These are phyloP conservation scores for Salvelinus sp. DNA, from an alignment of 2,113 vertebrate genomes.

Conservation along the genomic window DNA sequence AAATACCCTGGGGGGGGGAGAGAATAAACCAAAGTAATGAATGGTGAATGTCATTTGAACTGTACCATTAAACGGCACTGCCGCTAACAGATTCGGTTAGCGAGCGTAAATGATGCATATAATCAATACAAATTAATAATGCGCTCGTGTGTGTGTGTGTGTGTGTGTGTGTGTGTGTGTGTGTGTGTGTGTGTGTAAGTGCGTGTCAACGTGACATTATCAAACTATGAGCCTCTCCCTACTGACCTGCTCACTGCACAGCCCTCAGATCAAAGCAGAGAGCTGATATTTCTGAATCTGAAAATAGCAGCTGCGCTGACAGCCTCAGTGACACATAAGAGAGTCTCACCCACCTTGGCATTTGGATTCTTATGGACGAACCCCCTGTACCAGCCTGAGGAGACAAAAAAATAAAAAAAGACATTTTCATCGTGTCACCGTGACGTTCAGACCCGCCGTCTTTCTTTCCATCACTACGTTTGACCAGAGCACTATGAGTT, in stretches of 20 bases:
- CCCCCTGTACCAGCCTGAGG: constrained; percentile 96
- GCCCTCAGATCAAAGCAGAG: constrained; percentile 43
- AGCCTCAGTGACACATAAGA: constrained; percentile 8
- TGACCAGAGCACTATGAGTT: too few species aligned
- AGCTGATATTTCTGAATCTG: constrained; percentile 23
- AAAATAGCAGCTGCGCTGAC: constrained; percentile 24
- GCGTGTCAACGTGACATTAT: constrained; percentile 1
- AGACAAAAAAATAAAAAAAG: constrained; percentile 37
- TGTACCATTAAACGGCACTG: background rate
- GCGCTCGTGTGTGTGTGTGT: background rate
- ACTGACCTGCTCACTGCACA: background rate
- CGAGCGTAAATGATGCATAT: background rate
- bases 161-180: background rate
- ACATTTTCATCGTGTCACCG: constrained; percentile 17
- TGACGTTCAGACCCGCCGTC: background rate
- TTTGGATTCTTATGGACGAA: constrained; percentile 96
- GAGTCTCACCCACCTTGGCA: constrained; percentile 82
- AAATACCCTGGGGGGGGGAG: constrained; percentile 83
- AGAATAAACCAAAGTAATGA: constrained; percentile 31
- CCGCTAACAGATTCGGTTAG: constrained; percentile 10
- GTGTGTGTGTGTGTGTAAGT: background rate
- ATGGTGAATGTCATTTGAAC: background rate
- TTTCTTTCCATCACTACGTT: background rate
- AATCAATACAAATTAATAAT: constrained; percentile 14
- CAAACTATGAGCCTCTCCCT: constrained; percentile 27